Conservation (phyloP, 2,113 vertebrate species). For the Raja brachyura region DNA sequence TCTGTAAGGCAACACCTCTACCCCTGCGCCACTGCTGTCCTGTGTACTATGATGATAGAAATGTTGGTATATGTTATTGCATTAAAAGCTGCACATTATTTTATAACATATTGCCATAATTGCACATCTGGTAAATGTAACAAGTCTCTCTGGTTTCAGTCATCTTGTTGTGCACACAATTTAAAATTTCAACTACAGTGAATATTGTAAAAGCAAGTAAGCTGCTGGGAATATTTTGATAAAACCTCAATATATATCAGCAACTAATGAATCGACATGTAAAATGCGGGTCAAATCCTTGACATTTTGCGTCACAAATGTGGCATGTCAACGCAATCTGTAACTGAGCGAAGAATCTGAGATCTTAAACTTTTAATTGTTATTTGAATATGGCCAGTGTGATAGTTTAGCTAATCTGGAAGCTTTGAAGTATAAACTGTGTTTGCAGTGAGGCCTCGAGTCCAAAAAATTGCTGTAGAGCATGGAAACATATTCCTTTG, state of each 20-base stretch:
- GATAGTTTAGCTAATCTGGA: not conserved
- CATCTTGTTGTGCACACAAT: not conserved
- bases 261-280: too few relatives aligned
- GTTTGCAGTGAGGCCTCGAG: not conserved
- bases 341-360: conserved; percentile 3
- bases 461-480: too few relatives aligned
- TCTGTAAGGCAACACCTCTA: too few relatives aligned
- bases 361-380: conserved; percentile 15
- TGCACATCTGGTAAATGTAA: not conserved
- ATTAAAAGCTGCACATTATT: not conserved
- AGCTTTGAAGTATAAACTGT: conserved; percentile 24
- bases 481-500: too few relatives aligned
- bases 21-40: too few relatives aligned
- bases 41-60: not conserved
- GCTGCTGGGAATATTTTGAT: not conserved
- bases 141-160: not conserved
- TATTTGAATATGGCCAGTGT: not conserved
- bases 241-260: not conserved
- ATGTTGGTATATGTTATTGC: not conserved
- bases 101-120: not conserved
- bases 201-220: not conserved
- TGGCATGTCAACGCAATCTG: conserved; percentile 1
- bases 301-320: not conserved
- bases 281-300: not conserved
- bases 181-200: not conserved